Evolutionary conservation across 2,888 invertebrate genomes (phyloP).

Genomic region (Drosophila kambysellisi): DNA sequence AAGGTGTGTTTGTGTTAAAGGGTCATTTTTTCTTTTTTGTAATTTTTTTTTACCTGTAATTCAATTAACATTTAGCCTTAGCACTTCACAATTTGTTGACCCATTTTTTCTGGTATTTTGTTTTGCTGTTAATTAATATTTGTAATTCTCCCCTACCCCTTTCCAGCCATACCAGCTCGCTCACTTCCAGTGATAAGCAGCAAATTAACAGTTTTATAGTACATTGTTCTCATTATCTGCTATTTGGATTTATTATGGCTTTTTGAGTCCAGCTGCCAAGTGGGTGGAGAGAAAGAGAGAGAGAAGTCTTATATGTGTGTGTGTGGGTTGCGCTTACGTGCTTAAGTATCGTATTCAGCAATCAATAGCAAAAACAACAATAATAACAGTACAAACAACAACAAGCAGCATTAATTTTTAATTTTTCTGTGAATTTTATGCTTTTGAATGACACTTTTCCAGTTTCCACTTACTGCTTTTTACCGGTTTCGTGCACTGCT

Average conservation of each 20-base stretch:
- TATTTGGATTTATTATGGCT: conserved; percentile 26
- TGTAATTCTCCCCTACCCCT: conserved; percentile 46
- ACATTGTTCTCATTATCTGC: conserved; percentile 44
- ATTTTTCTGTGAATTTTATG: conserved; percentile 41
- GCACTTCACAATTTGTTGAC: conserved; percentile 44
- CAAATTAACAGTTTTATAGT: conserved; percentile 52
- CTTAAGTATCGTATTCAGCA: conserved; percentile 53
- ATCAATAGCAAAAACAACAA: conserved; percentile 40
- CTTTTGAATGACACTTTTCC: conserved; percentile 53
- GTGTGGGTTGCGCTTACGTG: conserved; percentile 58
- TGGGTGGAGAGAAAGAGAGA: background rate
- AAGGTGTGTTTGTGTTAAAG: background rate
- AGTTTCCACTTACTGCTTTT: conserved; percentile 43
- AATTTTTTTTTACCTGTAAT: conserved; percentile 51
- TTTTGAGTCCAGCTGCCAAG: background rate
- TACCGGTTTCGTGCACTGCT: conserved; percentile 8
- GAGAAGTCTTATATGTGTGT: background rate
- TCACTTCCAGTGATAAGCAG: conserved; percentile 45
- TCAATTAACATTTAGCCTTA: conserved; percentile 64
- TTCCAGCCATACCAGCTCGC: background rate
- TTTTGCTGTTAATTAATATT: conserved; percentile 64
- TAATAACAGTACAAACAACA: background rate
- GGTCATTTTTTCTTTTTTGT: background rate
- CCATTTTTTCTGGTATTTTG: conserved; percentile 47
- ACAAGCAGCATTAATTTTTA: conserved; percentile 34